These are phyloP conservation scores for Micromussa lordhowensis DNA, from an alignment of 92 coral and sea anemone species.

Conservation along the genomic window DNA sequence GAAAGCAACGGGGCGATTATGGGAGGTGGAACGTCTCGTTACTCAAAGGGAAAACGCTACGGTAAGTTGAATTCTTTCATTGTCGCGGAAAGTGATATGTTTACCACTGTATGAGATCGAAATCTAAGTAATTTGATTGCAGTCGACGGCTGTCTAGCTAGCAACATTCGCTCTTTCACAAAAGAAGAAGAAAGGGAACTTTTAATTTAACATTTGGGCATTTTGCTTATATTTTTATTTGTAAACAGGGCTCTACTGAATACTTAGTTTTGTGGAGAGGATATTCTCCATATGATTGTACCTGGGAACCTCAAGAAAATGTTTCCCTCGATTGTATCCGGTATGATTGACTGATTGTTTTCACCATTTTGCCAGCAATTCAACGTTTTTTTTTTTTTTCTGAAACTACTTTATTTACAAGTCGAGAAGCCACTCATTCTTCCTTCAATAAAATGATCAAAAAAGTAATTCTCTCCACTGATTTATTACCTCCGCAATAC, in stretches of 20 bases:
- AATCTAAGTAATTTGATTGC: background rate
- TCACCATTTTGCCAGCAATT: background rate
- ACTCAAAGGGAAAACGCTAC: too few species aligned
- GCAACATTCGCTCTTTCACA: background rate
- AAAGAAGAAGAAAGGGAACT: background rate
- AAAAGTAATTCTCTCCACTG: too few species aligned
- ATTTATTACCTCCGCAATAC: background rate
- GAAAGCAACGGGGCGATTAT: slow-evolving; percentile 27
- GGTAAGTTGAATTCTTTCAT: too few species aligned
- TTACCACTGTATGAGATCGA: background rate
- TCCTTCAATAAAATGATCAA: too few species aligned
- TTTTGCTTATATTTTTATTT: too few species aligned
- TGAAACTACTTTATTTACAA: background rate
- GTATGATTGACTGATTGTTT: slow-evolving; percentile 13
- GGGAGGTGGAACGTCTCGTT: too few species aligned
- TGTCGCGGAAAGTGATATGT: background rate
- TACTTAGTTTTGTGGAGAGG: too few species aligned
- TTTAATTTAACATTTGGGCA: too few species aligned
- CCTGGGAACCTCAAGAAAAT: slow-evolving; percentile 32
- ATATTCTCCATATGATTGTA: slow-evolving; percentile 17
- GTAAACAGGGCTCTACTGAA: too few species aligned
- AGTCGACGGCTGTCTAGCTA: too few species aligned
- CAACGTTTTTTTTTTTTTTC: background rate
- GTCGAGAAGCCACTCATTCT: too few species aligned
- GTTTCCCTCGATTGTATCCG: slow-evolving; percentile 38